Evolutionary conservation across 2,888 invertebrate genomes (phyloP), one percentile per base, ranked within the genome.

Genomic region (Chelonus formosanus): DNA sequence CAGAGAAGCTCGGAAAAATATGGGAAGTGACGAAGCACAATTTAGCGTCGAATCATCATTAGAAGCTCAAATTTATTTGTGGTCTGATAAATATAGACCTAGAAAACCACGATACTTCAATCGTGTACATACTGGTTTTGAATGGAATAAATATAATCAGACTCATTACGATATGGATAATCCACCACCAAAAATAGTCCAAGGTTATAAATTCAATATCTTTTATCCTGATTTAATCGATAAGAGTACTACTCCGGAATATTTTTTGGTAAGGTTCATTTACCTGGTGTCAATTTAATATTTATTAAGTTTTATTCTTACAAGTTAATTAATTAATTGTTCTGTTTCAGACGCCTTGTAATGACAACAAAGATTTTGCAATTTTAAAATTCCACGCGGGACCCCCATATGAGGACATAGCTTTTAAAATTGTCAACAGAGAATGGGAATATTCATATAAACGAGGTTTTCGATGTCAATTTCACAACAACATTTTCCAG

Each of bases 81-180:
- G 98, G 96, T 96, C 97, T 0, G 98, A 99, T 85, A 99, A 98
- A 86, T 99, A 98, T 85, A 87, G 98, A 7, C 99, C 99, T 0
- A 86, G 98, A 55, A 99, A 99, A 81, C 99, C 99, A 0, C 86
- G 98, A 31, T 99, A 99, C 86, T 98, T 99, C 86, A 99, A 99
- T 87, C 88, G 95, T 65, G 95, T 95, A 3, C 95, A 95, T 82
- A 95, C 95, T 0, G 99, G 99, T 10, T 99, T 99, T 85, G 99
- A 99, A 81, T 99, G 99, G 99, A 99, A 99, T 86, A 99, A 99
- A 85, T 99, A 99, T 86, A 99, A 99, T 86, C 99, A 99, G 86
- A 99, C 99, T 2, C 99, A 99, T 86, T 99, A 99, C 85, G 99
- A 99, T 84, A 97, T 98, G 93, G 99, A 99, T 85, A 99, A 99